Conservation (phyloP, 2,888 invertebrate genomes). For the Drosophila rellima region DNA sequence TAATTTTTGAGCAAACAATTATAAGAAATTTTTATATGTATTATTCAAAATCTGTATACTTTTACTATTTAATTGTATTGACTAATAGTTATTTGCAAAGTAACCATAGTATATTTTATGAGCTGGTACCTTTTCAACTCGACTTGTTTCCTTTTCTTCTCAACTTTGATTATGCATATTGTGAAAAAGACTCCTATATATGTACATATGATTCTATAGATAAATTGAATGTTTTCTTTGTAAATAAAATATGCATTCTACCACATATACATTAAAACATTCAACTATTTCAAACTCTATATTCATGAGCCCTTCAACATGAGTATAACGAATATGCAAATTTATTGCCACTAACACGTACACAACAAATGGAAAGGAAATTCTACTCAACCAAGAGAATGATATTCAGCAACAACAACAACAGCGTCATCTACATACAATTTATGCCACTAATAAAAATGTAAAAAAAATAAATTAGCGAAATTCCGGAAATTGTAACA, state of each 20-base stretch:
- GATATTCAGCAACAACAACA: conserved; percentile 29
- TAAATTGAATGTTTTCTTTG: background rate
- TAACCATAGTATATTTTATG: no score
- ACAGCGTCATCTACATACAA: conserved; percentile 42
- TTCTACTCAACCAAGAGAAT: conserved; percentile 46
- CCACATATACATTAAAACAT: background rate
- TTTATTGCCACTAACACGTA: conserved; percentile 47
- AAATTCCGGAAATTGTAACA: conserved; percentile 83
- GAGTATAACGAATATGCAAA: conserved; percentile 58
- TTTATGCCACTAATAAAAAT: conserved; percentile 76
- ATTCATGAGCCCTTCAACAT: conserved; percentile 33
- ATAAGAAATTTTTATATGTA: no score
- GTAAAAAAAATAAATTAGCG: conserved; percentile 77
- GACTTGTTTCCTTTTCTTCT: background rate
- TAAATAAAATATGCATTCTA: background rate
- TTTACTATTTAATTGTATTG: no score
- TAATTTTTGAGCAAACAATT: no score
- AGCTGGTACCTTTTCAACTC: no score
- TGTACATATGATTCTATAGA: background rate
- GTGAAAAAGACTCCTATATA: background rate
- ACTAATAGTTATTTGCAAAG: no score
- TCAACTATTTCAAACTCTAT: background rate
- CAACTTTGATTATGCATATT: background rate
- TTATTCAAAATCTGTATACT: no score
- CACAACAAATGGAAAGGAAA: conserved; percentile 68